Conservation (phyloP, 2,797 vertebrate genomes). For the Hydrolagus colliei region DNA sequence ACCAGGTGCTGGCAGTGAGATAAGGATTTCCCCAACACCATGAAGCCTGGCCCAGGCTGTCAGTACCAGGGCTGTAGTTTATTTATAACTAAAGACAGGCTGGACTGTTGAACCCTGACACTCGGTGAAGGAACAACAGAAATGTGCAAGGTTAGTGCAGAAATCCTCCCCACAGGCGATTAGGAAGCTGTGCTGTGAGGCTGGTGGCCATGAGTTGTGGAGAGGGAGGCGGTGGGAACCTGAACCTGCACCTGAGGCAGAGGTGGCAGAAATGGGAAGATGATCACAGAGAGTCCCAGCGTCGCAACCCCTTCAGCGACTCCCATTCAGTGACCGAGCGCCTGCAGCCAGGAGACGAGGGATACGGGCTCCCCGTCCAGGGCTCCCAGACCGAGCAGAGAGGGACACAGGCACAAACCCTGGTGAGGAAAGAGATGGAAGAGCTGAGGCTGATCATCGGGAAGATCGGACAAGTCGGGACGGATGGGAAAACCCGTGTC, state of each 20-base stretch:
- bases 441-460: slow-evolving; percentile 70
- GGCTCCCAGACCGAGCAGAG: slow-evolving; percentile 75
- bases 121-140: too few relatives aligned
- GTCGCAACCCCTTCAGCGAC: slow-evolving; percentile 72
- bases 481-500: slow-evolving; percentile 53
- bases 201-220: slow-evolving; percentile 35
- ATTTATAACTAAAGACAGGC: too few relatives aligned
- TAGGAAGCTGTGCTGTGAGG: background rate
- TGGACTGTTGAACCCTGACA: too few relatives aligned
- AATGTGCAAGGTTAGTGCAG: background rate
- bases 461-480: slow-evolving; percentile 54
- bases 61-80: background rate
- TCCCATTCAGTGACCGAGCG: slow-evolving; percentile 36
- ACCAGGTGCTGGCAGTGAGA: background rate
- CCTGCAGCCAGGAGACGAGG: slow-evolving; percentile 52
- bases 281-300: slow-evolving; percentile 68
- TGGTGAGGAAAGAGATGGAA: slow-evolving; percentile 67
- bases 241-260: slow-evolving; percentile 62
- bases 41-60: too few relatives aligned
- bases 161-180: background rate
- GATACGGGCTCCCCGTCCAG: slow-evolving; percentile 69
- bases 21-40: too few relatives aligned
- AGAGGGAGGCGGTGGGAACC: slow-evolving; percentile 41
- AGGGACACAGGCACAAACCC: slow-evolving; percentile 70
- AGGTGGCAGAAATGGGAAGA: slow-evolving; percentile 80